Base-by-base conservation (phyloP, 1,140 invertebrate species). In the Drosophila auraria region DNA sequence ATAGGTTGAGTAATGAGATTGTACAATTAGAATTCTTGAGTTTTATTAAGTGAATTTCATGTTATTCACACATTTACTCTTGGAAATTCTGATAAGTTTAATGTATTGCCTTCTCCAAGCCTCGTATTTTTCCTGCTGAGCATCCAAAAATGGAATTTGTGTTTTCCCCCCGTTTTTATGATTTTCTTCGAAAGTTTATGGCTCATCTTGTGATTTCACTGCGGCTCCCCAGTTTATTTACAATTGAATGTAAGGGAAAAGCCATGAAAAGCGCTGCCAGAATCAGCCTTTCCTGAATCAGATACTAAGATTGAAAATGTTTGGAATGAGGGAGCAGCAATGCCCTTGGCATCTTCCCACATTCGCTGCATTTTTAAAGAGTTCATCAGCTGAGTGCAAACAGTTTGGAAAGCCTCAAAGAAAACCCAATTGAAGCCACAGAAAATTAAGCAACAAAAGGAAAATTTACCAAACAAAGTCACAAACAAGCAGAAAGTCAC, bases 151-250 rank as follows among this genome's bases (percentile, higher is more conserved):
- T 27, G 44, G 15, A 71, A 72, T 27, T 70, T 38, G n/a, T 56
- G 50, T 33, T 59, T 60, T 44, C 36, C 12, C 6, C 15, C 23
- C 9, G 40, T 7, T 42, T 74, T 57, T 76, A 77, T 53, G 72
- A 47, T 66, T 47, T 76, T 77, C 54, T 38, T 70, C 23, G 12
- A 27, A 57, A 42, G 56, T 78, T 78, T 70, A 78, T 56, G 64
- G 68, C 45, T 60, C 57, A 61, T 69, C 49, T 61, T 65, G 30
- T 44, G 54, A 64, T 58, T 72, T 42, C 40, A 40, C 30, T 65
- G n/a, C 36, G 49, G 44, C n/a, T 17, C 2, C 14, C 12, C 47
- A 30, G 63, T 59, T 78, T 51, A 78, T 62, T 57, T 78, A 49
- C 50, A 70, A 61, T 77, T 77, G 45, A 57, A 38, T 14, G 44